Conservation (phyloP, 2,888 invertebrate genomes). For the Odontocerum albicorne region DNA sequence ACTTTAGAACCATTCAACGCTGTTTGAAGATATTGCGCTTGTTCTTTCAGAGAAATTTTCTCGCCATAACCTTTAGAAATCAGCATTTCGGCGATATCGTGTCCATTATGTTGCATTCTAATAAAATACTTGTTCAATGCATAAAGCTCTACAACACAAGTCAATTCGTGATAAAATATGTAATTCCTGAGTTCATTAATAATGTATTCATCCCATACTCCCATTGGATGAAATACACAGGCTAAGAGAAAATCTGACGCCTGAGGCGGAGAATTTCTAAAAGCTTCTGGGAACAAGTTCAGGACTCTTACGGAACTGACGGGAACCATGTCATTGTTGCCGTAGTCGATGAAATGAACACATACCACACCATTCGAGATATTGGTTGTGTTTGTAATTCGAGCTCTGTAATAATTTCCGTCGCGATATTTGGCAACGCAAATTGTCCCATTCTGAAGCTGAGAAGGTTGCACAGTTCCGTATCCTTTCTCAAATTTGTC, state of each 20-base stretch:
- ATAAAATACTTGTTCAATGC: constrained; percentile 50
- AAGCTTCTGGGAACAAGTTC: constrained; percentile 54
- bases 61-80: constrained; percentile 52
- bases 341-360: constrained; percentile 69
- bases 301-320: constrained; percentile 61
- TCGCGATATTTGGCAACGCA: constrained; percentile 71
- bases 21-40: constrained; percentile 44
- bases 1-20: constrained; percentile 33
- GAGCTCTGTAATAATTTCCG: constrained; percentile 66
- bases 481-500: constrained; percentile 45
- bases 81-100: constrained; percentile 54
- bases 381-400: constrained; percentile 54
- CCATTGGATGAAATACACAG: constrained; percentile 55
- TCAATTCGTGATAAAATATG: constrained; percentile 51
- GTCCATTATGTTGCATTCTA: constrained; percentile 52
- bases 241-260: constrained; percentile 63
- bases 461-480: constrained; percentile 52
- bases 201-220: constrained; percentile 57
- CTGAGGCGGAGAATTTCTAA: constrained; percentile 57
- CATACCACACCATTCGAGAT: constrained; percentile 58
- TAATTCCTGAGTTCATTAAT: constrained; percentile 48
- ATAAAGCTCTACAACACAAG: constrained; percentile 47
- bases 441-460: constrained; percentile 54
- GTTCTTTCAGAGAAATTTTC: constrained; percentile 50
- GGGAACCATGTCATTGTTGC: constrained; percentile 64